Conservation (phyloP, 2,797 vertebrate species). For the Microhierax caerulescens region DNA sequence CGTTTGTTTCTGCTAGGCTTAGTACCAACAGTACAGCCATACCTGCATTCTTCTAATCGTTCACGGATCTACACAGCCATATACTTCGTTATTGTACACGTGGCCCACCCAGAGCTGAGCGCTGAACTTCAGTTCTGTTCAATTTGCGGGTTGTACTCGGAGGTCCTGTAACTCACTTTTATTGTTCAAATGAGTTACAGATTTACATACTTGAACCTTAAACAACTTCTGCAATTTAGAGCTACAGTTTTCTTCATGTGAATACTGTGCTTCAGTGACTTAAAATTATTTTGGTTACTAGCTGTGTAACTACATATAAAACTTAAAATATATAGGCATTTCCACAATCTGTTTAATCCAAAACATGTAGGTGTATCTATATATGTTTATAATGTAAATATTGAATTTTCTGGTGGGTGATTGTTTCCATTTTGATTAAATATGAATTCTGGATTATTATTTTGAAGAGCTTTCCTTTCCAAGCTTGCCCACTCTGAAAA, state of each 20-base stretch:
- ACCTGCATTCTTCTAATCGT: neutral
- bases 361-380: neutral
- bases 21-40: neutral
- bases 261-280: neutral
- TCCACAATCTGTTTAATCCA: neutral
- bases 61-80: neutral
- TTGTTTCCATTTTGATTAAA: neutral
- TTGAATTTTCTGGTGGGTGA: neutral
- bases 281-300: neutral
- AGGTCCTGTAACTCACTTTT: neutral
- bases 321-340: neutral
- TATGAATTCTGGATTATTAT: neutral
- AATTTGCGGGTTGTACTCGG: neutral
- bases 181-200: neutral
- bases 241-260: neutral
- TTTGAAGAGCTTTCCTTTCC: neutral
- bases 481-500: neutral
- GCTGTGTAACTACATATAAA: neutral
- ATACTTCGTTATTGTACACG: neutral
- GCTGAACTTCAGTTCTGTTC: neutral
- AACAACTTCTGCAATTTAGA: neutral
- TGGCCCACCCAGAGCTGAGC: neutral
- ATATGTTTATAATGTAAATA: neutral
- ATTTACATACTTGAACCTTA: neutral
- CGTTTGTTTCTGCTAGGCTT: neutral